Base-by-base conservation (phyloP, 1,140 invertebrate genomes). In the Copidosoma floridanum region DNA sequence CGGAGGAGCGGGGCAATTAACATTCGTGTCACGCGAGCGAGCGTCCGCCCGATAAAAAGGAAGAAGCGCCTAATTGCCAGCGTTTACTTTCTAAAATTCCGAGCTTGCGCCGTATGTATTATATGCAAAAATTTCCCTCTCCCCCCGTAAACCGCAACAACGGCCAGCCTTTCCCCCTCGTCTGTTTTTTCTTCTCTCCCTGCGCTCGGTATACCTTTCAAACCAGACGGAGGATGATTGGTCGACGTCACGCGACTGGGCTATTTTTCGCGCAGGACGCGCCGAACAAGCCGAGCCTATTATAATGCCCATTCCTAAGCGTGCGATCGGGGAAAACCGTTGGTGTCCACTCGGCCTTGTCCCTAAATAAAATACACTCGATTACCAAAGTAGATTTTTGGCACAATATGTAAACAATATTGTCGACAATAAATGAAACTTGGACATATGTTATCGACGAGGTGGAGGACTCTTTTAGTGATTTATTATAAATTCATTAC, bases 221-320 rank as follows among this genome's bases (percentile, higher is more conserved):
- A 68, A 67, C 67, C 62, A 61, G 64, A 53, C 63, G 29, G 64
- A 47, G 56, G 65, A 73, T 76, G 74, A 76, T 76, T 73, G 71
- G 70, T 52, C 65, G 63, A 46, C 64, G 66, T 76, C 74, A 75
- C 71, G 73, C 73, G 68, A 76, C 61, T 57, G 55, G 57, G 54
- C 55, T 63, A 55, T 66, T 66, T 66, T 71, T 61, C 41, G 43
- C 40, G 16, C 54, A n/a, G n/a, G 35, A 21, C 3, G 46, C 24
- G 18, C 18, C 38, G 38, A 26, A 46, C 43, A 11, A 46, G 21
- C 21, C 43, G 43, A 32, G 27, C 41, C 37, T 35, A 48, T 56
- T 56, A 46, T 47, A 16, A 41, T 32, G 35, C 37, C 2, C 55
- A 35, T 26, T 11, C 21, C 14, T 47, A 21, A 16, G 41, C 23